Base-by-base conservation (phyloP, 2,888 invertebrate species). In the Notodonta dromedarius region DNA sequence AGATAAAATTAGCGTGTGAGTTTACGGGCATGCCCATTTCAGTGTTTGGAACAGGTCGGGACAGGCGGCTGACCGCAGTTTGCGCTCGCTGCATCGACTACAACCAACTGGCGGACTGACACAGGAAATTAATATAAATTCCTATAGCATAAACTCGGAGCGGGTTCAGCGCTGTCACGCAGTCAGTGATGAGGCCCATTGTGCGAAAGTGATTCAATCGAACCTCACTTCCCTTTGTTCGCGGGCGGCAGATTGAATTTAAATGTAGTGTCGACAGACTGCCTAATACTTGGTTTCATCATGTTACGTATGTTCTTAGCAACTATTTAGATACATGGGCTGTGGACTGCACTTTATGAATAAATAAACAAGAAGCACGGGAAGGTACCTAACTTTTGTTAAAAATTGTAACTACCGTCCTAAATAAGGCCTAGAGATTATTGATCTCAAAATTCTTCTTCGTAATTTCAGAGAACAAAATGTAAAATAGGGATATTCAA, bases 41-140 rank as follows among this genome's bases (percentile, higher is more conserved):
- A 89, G 78, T 86, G 86, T 86, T 86, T 81, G 79, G 85, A 87
- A 75, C 85, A 83, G 87, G 87, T 82, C 86, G 76, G 86, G 80
- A 85, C 86, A 84, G 86, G 79, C 84, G 79, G 82, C 78, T 74
- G 81, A 89, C 89, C 91, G 87, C 90, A 89, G 84, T 87, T 88
- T 85, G 85, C 82, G 80, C 79, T 81, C 68, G 83, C 85, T 85
- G 79, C 88, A 85, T 85, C 80, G 82, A 87, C 86, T 88, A 86
- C 84, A 83, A 78, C 90, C 84, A 89, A 87, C 89, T 88, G 88
- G 65, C 80, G 69, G 80, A 81, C 83, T 84, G 83, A 85, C 86
- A 88, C 89, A 89, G 91, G 90, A 91, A 92, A 91, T 91, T 90
- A 91, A 91, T 92, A 91, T 90, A 90, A 91, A 91, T 91, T 90